Conservation (phyloP, 2,113 vertebrate species). For the Zosterops japonicus region DNA sequence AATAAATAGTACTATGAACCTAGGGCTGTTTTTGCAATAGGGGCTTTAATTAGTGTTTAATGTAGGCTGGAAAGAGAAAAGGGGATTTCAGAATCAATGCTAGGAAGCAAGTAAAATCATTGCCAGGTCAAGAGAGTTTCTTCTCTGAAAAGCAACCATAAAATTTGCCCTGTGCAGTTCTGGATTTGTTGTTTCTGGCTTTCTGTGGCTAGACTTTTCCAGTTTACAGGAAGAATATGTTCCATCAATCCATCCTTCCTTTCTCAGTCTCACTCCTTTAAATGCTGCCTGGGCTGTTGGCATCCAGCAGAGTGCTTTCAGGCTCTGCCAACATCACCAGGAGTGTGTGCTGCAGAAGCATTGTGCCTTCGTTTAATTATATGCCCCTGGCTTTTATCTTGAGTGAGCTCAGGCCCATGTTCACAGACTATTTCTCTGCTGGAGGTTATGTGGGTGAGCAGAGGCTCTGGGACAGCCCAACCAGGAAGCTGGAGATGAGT, state of each 20-base stretch:
- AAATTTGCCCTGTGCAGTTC: background rate
- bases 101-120: background rate
- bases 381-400: background rate
- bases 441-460: background rate
- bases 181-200: slow-evolving; percentile 12
- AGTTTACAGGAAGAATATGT: background rate
- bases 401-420: background rate
- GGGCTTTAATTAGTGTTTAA: slow-evolving; percentile 11
- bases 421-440: background rate
- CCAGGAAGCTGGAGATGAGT: background rate
- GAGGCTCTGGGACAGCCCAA: background rate
- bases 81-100: background rate
- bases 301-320: background rate
- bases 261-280: background rate
- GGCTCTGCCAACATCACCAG: background rate
- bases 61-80: background rate
- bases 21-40: background rate
- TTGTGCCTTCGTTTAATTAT: background rate
- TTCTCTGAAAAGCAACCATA: background rate
- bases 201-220: background rate
- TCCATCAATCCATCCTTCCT: background rate
- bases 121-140: background rate
- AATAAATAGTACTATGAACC: background rate
- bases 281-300: background rate
- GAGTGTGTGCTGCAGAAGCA: background rate